Evolutionary conservation across 2,888 invertebrate species (phyloP), one percentile per base, ranked within the genome.

Genomic region (Halictus ligatus): DNA sequence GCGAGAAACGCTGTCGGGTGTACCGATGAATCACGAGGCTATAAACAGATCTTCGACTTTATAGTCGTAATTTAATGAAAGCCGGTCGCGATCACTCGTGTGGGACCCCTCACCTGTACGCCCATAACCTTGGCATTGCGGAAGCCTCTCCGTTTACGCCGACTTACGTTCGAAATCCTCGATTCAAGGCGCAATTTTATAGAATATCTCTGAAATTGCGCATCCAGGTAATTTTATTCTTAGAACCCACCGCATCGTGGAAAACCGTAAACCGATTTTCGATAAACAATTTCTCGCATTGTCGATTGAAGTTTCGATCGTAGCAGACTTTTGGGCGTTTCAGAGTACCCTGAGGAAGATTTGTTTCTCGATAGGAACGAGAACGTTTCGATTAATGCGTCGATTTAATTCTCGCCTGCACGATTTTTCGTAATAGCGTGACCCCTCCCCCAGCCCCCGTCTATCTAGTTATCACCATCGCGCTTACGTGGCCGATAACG

Each of bases 11-110:
- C 73, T 75, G 80, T 82, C 89, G 81, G 77, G 12, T 79, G 73
- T 82, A 83, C 64, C 74, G 81, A 81, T 89, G 89, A 90, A 85
- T 90, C 89, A 90, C 81, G 64, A 29, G 75, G 72, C 76, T 88
- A 77, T 86, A 81, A 88, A 86, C 81, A 83, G 77, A 88, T 88
- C 80, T 81, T 83, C 80, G 73, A 81, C 86, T 86, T 87, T 82
- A 84, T 80, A 81, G 86, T 88, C 81, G 79, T 74, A 78, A 82
- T 86, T 89, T 89, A 89, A 88, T 78, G 81, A 81, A 81, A 78
- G 88, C 88, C 21, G 50, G 29, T 75, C 46, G 58, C 8, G 48
- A 35, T 85, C 64, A 48, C 21, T 82, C 71, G 75, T 73, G 72
- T 72, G 74, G 76, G 60, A 77, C 72, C 69, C 4, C n/a, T 64